Percentiles rank a stretch among this genome's conserved stretches.
phyloP scores from a whole-genome alignment of 2,888 invertebrate genomes.

The Formica aserva region DNA sequence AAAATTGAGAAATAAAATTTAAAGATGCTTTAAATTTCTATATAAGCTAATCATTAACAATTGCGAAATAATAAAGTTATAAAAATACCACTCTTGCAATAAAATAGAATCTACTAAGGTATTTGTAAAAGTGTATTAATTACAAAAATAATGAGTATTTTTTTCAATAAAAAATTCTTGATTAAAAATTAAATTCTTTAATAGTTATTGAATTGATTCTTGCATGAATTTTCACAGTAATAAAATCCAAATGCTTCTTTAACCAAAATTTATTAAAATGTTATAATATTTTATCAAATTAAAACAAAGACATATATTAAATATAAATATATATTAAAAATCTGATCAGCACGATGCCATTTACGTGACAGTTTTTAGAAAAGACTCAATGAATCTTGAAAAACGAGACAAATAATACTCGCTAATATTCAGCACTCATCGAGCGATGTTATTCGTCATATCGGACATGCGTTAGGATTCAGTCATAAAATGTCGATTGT shows the following conservation, averaged over 20 bases:
- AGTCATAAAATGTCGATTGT: constrained; percentile 72
- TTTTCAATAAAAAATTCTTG: neutral
- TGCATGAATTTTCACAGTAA: neutral
- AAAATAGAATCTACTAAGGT: neutral
- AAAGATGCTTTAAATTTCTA: neutral
- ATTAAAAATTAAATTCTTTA: neutral
- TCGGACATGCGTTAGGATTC: constrained; percentile 69
- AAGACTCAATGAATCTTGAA: constrained; percentile 3
- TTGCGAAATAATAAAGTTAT: neutral
- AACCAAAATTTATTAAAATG: neutral
- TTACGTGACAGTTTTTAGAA: neutral
- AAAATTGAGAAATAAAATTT: constrained; percentile 18
- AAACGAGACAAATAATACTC: constrained; percentile 26
- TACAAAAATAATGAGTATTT: neutral
- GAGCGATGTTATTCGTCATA: constrained; percentile 66
- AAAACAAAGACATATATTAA: neutral
- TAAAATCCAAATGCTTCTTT: neutral
- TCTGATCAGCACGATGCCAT: neutral
- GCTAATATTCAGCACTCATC: constrained; percentile 51
- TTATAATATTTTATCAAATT: neutral
- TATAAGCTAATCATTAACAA: neutral
- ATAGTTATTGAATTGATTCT: neutral
- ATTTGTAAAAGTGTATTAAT: neutral
- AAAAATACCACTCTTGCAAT: constrained; percentile 3
- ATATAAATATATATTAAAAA: neutral